Base-by-base conservation (phyloP, 2,797 vertebrate species). In the Rhynchonycteris naso region DNA sequence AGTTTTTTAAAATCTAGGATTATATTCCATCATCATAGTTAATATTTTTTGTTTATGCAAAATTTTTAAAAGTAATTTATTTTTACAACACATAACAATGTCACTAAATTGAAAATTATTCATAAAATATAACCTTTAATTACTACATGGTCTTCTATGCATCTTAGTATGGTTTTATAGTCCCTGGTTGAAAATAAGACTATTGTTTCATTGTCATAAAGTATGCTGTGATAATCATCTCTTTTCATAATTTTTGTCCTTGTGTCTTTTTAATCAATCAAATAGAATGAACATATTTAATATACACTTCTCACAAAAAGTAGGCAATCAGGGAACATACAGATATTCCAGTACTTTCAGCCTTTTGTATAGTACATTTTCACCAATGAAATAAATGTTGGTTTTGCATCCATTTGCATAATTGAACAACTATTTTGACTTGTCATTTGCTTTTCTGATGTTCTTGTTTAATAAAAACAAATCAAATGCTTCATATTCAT, bases 271-370 rank as follows among this genome's bases (percentile, higher is more conserved):
- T 85, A 86, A 80, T 84, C 21, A 35, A 59, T 52, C 58, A 85
- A 95, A 90, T 92, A 3, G 3, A 56, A 58, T 74, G 56, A 84
- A 72, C 30, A 58, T 43, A 59, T 50, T 75, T 92, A 84, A 84
- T n/a, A n/a, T n/a, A n/a, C n/a, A n/a, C n/a, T n/a, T n/a, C n/a
- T n/a, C n/a, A n/a, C n/a, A n/a, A n/a, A n/a, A n/a, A n/a, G n/a
- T n/a, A n/a, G n/a, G n/a, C n/a, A n/a, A n/a, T n/a, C n/a, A n/a
- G n/a, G n/a, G n/a, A n/a, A n/a, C n/a, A n/a, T n/a, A n/a, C n/a
- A n/a, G n/a, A n/a, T n/a, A n/a, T n/a, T n/a, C n/a, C n/a, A n/a
- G n/a, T n/a, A n/a, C n/a, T n/a, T n/a, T n/a, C n/a, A n/a, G n/a
- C n/a, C n/a, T n/a, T n/a, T n/a, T n/a, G n/a, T n/a, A n/a, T n/a